Evolutionary conservation across 2,888 invertebrate species (phyloP).

Genomic region (Zootermopsis nevadensis): DNA sequence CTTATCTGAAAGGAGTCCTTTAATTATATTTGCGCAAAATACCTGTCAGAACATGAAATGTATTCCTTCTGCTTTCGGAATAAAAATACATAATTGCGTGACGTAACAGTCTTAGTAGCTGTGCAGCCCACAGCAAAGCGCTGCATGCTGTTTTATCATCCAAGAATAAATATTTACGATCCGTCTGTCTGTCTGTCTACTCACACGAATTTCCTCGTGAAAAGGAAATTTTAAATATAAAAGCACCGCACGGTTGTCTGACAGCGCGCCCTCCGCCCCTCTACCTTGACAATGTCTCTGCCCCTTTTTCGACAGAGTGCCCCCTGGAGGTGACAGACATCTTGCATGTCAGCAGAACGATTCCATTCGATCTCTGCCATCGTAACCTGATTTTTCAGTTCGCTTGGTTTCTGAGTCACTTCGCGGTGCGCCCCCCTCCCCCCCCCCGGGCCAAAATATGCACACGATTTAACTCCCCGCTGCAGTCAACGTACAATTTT

Average conservation of each 20-base stretch:
- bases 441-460: no score
- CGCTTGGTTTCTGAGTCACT: constrained; percentile 33
- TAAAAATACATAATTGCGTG: no score
- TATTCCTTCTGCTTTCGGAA: no score
- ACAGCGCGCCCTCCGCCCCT: not conserved
- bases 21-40: no score
- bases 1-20: no score
- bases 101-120: no score
- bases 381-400: constrained; percentile 42
- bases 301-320: constrained; percentile 6
- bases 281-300: constrained; percentile 22
- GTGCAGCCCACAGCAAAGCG: no score
- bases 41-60: no score
- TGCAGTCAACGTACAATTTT: constrained; percentile 26
- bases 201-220: not conserved
- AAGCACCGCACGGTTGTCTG: not conserved
- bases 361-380: constrained; percentile 42
- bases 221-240: not conserved
- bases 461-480: constrained; percentile 44
- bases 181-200: no score
- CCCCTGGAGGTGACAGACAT: constrained; percentile 46
- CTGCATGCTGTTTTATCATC: no score
- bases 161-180: no score
- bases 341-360: constrained; percentile 29
- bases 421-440: not conserved